A percentile compares a stretch with the other conserved stretches of the same genome.
Conservation (phyloP, 1,140 invertebrate species). For the Drosophila takahashii region DNA sequence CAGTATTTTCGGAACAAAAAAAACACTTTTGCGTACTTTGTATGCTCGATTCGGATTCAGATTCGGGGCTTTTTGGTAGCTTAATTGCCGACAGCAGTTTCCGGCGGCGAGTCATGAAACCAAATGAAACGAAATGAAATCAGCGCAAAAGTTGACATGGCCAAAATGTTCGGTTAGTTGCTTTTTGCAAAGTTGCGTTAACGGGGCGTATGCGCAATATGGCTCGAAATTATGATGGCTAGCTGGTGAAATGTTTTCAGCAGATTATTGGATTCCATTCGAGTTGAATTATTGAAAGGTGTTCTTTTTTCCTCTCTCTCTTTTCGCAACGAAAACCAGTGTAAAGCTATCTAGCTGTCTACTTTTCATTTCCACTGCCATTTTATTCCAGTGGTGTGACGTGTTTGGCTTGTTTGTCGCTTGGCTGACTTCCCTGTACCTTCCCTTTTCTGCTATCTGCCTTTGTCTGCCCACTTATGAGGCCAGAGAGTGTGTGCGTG, state of each 20-base stretch:
- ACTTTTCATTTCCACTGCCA: conserved; percentile 1
- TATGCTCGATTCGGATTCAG: conserved; percentile 23
- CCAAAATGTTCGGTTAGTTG: conserved; percentile 42
- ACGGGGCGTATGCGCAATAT: conserved; percentile 61
- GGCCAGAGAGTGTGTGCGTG: conserved; percentile 37
- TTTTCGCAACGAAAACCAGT: conserved; percentile 28
- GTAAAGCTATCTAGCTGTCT: conserved; percentile 52
- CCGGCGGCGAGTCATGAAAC: conserved; percentile 44
- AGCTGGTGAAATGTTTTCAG: conserved; percentile 6
- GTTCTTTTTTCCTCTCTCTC: conserved; percentile 28
- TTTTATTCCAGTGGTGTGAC: conserved; percentile 61
- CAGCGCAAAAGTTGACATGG: conserved; percentile 69
- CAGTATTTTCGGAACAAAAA: neutral
- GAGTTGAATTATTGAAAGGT: conserved; percentile 74
- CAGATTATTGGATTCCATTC: conserved; percentile 64
- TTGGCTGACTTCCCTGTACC: conserved; percentile 49
- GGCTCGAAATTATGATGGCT: conserved; percentile 38
- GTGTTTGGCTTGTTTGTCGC: conserved; percentile 79
- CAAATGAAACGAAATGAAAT: conserved; percentile 74
- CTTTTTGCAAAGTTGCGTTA: conserved; percentile 44
- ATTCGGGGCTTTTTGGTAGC: conserved; percentile 59
- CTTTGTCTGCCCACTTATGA: conserved; percentile 45
- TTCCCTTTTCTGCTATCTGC: neutral
- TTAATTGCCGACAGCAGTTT: conserved; percentile 81
- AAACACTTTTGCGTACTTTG: conserved; percentile 36